Percentiles rank a stretch among this genome's conserved stretches.
Evolutionary conservation across 2,888 invertebrate species (phyloP).

Genomic region (Caradrina clavipalpis): DNA sequence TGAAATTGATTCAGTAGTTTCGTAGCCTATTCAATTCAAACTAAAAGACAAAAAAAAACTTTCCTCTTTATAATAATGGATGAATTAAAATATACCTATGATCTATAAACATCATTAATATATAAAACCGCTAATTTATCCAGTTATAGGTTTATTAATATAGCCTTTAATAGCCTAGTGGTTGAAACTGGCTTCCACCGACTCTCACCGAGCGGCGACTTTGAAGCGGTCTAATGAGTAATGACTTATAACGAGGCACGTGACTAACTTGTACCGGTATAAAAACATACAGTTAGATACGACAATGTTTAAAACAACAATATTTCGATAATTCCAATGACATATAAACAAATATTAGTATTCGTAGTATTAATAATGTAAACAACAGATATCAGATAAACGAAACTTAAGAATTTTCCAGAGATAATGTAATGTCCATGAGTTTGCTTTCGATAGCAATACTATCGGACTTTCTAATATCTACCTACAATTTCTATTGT

Average conservation of each 20-base stretch:
- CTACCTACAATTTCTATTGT: slow-evolving; percentile 38
- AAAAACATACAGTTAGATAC: slow-evolving; percentile 16
- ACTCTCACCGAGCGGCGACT: slow-evolving; percentile 7
- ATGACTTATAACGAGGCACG: background rate
- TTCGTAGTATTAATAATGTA: slow-evolving; percentile 51
- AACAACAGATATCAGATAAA: slow-evolving; percentile 68
- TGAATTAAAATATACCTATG: no score
- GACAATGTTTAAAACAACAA: slow-evolving; percentile 29
- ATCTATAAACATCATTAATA: background rate
- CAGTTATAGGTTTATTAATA: background rate
- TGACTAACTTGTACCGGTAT: slow-evolving; percentile 20
- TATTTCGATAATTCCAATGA: slow-evolving; percentile 58
- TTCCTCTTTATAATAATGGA: no score
- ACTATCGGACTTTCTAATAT: slow-evolving; percentile 45
- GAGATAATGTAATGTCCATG: slow-evolving; percentile 35
- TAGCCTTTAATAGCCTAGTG: background rate
- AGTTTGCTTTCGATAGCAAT: slow-evolving; percentile 59
- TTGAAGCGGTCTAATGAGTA: slow-evolving; percentile 7
- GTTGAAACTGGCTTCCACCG: background rate
- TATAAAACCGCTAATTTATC: slow-evolving; percentile 1
- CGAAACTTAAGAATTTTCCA: slow-evolving; percentile 66
- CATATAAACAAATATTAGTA: slow-evolving; percentile 62
- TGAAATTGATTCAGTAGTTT: no score
- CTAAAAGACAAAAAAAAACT: no score
- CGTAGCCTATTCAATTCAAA: no score